These are phyloP conservation scores for Mechanitis mazaeus DNA, from an alignment of 2,888 invertebrate genomes.

Conservation along the genomic window DNA sequence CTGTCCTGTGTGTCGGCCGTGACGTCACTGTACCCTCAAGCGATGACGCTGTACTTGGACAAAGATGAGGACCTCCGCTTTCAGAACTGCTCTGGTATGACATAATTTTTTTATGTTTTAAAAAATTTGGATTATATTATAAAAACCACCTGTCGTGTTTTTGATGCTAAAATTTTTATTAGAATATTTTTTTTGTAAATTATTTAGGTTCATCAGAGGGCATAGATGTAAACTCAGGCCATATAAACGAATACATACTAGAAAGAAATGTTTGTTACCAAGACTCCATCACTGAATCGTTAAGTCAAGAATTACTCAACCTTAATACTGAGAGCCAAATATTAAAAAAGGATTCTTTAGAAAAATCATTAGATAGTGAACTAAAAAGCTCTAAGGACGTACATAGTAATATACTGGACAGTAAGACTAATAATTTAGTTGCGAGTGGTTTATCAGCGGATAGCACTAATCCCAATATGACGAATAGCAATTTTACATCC, in stretches of 20 bases:
- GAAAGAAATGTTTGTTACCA: slow-evolving; percentile 72
- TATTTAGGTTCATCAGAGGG: slow-evolving; percentile 62
- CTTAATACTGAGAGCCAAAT: slow-evolving; percentile 58
- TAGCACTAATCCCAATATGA: slow-evolving; percentile 66
- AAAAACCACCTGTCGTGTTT: too few species aligned
- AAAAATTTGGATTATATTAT: too few species aligned
- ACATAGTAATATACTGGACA: slow-evolving; percentile 60
- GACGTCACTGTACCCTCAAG: slow-evolving; percentile 83
- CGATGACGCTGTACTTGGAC: slow-evolving; percentile 81
- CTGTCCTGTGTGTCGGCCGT: slow-evolving; percentile 87
- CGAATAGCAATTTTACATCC: slow-evolving; percentile 62
- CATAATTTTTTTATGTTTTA: not conserved
- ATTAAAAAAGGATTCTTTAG: slow-evolving; percentile 54
- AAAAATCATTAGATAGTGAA: slow-evolving; percentile 60
- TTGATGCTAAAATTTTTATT: too few species aligned
- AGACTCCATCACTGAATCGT: slow-evolving; percentile 67
- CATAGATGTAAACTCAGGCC: slow-evolving; percentile 61
- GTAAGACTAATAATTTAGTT: slow-evolving; percentile 53
- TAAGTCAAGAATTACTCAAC: slow-evolving; percentile 62
- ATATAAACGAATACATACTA: slow-evolving; percentile 65
- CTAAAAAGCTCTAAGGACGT: slow-evolving; percentile 64
- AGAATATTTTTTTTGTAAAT: not conserved
- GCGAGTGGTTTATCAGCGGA: slow-evolving; percentile 59
- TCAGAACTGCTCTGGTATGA: slow-evolving; percentile 61
- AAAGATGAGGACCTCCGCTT: slow-evolving; percentile 70